Conservation (phyloP, 64 coral and sea anemone species). For the Cladopsammia gracilis region DNA sequence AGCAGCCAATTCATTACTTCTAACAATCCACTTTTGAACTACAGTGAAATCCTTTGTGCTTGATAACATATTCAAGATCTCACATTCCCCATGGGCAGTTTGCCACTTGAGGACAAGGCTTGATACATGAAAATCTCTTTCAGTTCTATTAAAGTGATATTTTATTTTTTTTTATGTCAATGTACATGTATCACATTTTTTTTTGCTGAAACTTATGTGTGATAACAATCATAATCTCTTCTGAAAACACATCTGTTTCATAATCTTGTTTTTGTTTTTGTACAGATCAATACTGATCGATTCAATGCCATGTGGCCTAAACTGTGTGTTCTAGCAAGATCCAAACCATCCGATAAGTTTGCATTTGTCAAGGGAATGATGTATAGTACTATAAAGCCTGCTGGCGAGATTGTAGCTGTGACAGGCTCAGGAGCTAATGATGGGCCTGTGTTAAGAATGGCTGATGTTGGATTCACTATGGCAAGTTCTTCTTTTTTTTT, state of each 20-base stretch:
- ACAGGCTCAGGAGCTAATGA: conserved; percentile 92
- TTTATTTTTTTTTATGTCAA: no score
- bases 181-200: no score
- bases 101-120: no score
- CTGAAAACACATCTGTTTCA: not conserved
- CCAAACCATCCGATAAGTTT: conserved; percentile 84
- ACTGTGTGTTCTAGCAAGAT: conserved; percentile 77
- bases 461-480: conserved; percentile 97
- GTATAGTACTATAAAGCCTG: conserved; percentile 72
- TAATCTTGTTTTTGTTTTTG: not conserved
- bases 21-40: no score
- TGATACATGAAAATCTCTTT: no score
- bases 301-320: conserved; percentile 94
- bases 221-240: not conserved
- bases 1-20: no score
- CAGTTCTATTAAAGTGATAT: no score
- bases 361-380: conserved; percentile 90
- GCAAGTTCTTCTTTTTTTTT: not conserved
- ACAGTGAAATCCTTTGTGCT: no score
- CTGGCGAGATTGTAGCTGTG: conserved; percentile 86
- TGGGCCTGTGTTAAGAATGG: conserved; percentile 86
- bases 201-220: no score
- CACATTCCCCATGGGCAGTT: no score
- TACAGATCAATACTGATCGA: conserved; percentile 85
- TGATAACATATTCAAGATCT: no score